These are phyloP conservation scores for Drosophila borborema DNA, from an alignment of 2,888 invertebrate species.

Conservation along the genomic window DNA sequence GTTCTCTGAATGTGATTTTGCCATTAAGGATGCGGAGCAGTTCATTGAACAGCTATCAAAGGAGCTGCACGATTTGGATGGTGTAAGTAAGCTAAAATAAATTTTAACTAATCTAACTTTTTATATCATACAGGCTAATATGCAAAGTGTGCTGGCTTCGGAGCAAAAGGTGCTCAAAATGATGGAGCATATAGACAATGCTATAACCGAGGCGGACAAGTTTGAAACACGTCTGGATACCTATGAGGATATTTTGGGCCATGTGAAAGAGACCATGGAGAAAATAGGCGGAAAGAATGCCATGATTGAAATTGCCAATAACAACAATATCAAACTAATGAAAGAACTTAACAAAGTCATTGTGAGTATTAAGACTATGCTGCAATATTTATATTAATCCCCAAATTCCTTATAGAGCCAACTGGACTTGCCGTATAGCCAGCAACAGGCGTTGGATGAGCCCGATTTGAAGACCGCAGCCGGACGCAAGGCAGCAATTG, in stretches of 20 bases:
- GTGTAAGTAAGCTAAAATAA: constrained; percentile 86
- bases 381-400: neutral
- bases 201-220: constrained; percentile 90
- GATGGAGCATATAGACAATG: constrained; percentile 92
- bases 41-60: constrained; percentile 92
- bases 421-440: constrained; percentile 89
- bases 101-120: neutral
- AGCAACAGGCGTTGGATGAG: constrained; percentile 89
- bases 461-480: constrained; percentile 89
- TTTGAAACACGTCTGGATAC: constrained; percentile 91
- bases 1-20: constrained; percentile 93
- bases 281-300: constrained; percentile 96
- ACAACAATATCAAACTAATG: constrained; percentile 92
- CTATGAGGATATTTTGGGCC: constrained; percentile 93
- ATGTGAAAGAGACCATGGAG: constrained; percentile 94
- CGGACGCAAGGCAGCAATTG: constrained; percentile 88
- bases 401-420: constrained; percentile 86
- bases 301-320: constrained; percentile 93
- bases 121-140: constrained; percentile 88
- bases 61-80: constrained; percentile 94
- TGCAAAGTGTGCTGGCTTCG: constrained; percentile 96
- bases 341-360: constrained; percentile 92
- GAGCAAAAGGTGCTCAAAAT: constrained; percentile 91
- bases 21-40: constrained; percentile 94
- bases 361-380: constrained; percentile 86